Percentiles rank a stretch among this genome's conserved stretches.
phyloP scores from a whole-genome alignment of 2,113 vertebrate genomes.

The Nerophis ophidion region DNA sequence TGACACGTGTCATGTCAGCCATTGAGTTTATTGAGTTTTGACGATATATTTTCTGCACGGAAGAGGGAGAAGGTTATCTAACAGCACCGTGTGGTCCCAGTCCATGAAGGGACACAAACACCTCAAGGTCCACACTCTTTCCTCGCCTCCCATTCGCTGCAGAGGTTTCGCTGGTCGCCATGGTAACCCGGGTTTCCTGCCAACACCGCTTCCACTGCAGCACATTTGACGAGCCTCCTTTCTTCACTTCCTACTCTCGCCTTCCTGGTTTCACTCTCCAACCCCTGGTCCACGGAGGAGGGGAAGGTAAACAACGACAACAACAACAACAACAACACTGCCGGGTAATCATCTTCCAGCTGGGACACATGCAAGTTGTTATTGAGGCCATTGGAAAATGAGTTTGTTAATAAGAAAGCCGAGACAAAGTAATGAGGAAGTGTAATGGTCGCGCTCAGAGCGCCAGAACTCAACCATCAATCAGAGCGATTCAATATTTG shows the following conservation, averaged over 20 bases:
- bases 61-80: background rate
- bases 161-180: conserved; percentile 59
- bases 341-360: too few relatives aligned
- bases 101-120: conserved; percentile 15
- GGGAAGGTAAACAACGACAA: too few relatives aligned
- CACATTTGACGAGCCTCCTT: conserved; percentile 48
- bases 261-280: conserved; percentile 13
- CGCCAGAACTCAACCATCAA: background rate
- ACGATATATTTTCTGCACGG: conserved; percentile 20
- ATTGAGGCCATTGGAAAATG: background rate
- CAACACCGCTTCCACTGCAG: conserved; percentile 56
- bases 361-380: too few relatives aligned
- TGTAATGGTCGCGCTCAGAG: background rate
- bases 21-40: conserved; percentile 28
- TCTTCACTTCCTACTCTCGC: conserved; percentile 36
- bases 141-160: conserved; percentile 27
- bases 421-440: background rate
- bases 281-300: conserved; percentile 14
- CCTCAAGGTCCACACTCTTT: conserved; percentile 47
- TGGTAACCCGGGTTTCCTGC: conserved; percentile 64
- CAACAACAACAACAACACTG: too few relatives aligned
- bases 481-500: too few relatives aligned
- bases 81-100: background rate
- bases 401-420: background rate
- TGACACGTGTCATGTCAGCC: conserved; percentile 32